Conservation (phyloP, 2,797 vertebrate species). For the Anabacerthia variegaticeps region DNA sequence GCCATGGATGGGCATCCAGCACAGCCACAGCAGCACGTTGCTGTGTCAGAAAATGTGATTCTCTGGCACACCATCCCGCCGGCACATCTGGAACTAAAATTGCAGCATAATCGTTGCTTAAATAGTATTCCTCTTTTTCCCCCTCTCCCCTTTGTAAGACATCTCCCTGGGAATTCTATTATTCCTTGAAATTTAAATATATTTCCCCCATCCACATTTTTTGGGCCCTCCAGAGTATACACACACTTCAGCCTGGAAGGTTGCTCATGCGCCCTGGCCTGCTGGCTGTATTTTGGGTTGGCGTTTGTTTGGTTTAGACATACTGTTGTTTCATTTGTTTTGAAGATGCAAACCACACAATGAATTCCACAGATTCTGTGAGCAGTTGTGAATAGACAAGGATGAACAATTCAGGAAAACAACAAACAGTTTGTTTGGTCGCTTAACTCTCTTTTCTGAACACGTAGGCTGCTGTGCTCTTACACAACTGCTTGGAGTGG, state of each 20-base stretch:
- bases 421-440: neutral
- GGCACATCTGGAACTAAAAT: conserved; percentile 8
- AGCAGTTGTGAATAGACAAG: conserved; percentile 26
- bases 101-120: neutral
- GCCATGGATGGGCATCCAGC: accelerated
- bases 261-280: conserved; percentile 39
- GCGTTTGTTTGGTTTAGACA: conserved; percentile 65
- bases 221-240: conserved; percentile 21
- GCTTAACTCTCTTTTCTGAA: neutral
- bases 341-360: conserved; percentile 67
- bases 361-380: conserved; percentile 52
- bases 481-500: accelerated
- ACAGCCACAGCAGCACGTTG: neutral
- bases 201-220: conserved; percentile 26
- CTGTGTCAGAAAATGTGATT: neutral
- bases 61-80: neutral
- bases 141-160: neutral
- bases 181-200: conserved; percentile 20
- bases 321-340: conserved; percentile 70
- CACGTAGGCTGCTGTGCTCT: neutral
- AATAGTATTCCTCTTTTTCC: neutral
- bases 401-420: conserved; percentile 24
- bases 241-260: conserved; percentile 24
- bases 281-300: conserved; percentile 38
- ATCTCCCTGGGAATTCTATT: neutral